Evolutionary conservation across 2,888 invertebrate genomes (phyloP), one percentile per base, ranked within the genome.

Genomic region (Xestia c-nigrum): DNA sequence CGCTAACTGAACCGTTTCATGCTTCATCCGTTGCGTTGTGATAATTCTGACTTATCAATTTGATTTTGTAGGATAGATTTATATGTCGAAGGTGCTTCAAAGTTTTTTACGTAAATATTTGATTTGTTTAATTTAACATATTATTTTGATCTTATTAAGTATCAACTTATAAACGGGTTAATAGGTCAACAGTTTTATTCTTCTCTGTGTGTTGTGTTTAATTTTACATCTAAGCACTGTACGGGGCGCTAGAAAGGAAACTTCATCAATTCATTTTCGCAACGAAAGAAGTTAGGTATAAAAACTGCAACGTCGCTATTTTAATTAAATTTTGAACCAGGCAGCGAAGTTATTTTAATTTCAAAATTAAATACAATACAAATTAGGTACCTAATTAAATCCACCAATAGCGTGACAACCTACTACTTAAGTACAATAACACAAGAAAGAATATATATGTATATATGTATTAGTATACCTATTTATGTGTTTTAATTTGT

Each of bases 1-100:
- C 93, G 92, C 93, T 92, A 94, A 93, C 92, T 91, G 91, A 90
- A 91, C 89, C 92, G 88, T 89, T 92, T 90, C 90, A 89, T 90
- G 87, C 85, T 87, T 78, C 88, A 84, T 87, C 82, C 73, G 81
- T 82, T 81, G 61, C 31, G 19, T 61, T 61, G 82, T 74, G 80
- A 85, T 85, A 61, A 83, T 87, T 85, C 81, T 72, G 80, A 83
- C 84, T 84, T 78, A 81, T 70, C 72, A 64, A 67, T 78, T 70
- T 71, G 71, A 63, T 67, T 79, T 74, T 65, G 74, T 71, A 43
- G 50, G n/a, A 57, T 75, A 14, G 46, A 19, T 38, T 9, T 24
- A 0, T 61, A 19, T 19, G 19, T 31, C 14, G 9, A 61, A 59
- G 19, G 3, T 61, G 19, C 38, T 55, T 69, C 40, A 46, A 31